These are phyloP conservation scores for Gibbula magus DNA, from an alignment of 2,888 invertebrate genomes.

Conservation along the genomic window DNA sequence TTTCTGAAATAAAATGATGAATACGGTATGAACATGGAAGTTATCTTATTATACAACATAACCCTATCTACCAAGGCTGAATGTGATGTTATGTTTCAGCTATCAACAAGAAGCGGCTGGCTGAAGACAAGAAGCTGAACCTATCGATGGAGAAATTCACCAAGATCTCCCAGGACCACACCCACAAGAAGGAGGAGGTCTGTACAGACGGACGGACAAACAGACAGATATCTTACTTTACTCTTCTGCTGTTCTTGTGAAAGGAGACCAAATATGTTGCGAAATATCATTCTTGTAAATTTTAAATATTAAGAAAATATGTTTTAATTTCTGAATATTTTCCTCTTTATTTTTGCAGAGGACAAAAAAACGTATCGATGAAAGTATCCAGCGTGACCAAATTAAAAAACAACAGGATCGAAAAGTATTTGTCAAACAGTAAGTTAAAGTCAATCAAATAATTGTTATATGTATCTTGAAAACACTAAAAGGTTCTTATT, in stretches of 20 bases:
- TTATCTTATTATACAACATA: no score
- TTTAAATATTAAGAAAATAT: no score
- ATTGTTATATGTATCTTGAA: no score
- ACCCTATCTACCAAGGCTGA: no score
- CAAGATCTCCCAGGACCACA: slow-evolving; percentile 62
- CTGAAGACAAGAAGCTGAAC: slow-evolving; percentile 70
- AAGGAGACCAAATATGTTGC: no score
- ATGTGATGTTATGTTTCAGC: slow-evolving; percentile 52
- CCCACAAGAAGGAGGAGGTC: slow-evolving; percentile 71
- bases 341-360: slow-evolving; percentile 40
- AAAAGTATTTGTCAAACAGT: slow-evolving; percentile 49
- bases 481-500: no score
- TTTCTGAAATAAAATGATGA: no score
- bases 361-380: slow-evolving; percentile 46
- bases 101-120: slow-evolving; percentile 67
- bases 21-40: no score
- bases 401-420: slow-evolving; percentile 45
- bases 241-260: no score
- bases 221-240: no score
- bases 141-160: slow-evolving; percentile 70
- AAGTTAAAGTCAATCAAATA: slow-evolving; percentile 34
- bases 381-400: slow-evolving; percentile 35
- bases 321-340: background rate
- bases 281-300: no score
- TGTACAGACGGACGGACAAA: slow-evolving; percentile 27